Evolutionary conservation across 2,888 invertebrate genomes (phyloP), one percentile per base, ranked within the genome.

Genomic region (Meteorus colon): DNA sequence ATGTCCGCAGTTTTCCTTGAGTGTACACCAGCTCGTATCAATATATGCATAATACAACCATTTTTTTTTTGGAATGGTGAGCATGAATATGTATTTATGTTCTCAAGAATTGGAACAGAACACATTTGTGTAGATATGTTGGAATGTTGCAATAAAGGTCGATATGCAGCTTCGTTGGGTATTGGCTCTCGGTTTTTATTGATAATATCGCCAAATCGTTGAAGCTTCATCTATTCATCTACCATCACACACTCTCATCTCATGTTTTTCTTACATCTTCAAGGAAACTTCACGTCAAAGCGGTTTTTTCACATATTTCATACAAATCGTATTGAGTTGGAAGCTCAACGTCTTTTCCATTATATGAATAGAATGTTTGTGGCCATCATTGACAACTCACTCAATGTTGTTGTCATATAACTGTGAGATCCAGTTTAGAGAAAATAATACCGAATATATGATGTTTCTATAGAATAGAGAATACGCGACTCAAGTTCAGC

Each of bases 341-440:
- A 29, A 55, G 19, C 24, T 55, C 19, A 24, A 55, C 19, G 10
- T 60, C 24, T 27, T 27, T 27, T 60, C 41, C 27, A 37, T 34
- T 5, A 41, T 45, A 59, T 45, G 55, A 60, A 37, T n/a, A 70
- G 27, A n/a, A 8, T 34, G 48, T 48, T 24, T 59, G 55, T 34
- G 48, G 67, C 12, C 27, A 24, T 27, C 41, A 67, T 67, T 41
- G 41, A 67, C 24, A 67, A 67, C 27, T 41, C 55, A 55, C 48
- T 31, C 31, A 51, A 27, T 69, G 55, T 69, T 55, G 69, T 55
- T 51, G 48, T n/a, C n/a, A n/a, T 63, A 34, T 12, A 16, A 16
- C 31, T n/a, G 5, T 16, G 29, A 4, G 4, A 29, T 12, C 16
- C 31, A 34, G n/a, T 10, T 29, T 31, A 31, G 31, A 31, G 31